Evolutionary conservation across 2,797 vertebrate genomes (phyloP), one percentile per base, ranked within the genome.

Genomic region (Rhinophrynus dorsalis): DNA sequence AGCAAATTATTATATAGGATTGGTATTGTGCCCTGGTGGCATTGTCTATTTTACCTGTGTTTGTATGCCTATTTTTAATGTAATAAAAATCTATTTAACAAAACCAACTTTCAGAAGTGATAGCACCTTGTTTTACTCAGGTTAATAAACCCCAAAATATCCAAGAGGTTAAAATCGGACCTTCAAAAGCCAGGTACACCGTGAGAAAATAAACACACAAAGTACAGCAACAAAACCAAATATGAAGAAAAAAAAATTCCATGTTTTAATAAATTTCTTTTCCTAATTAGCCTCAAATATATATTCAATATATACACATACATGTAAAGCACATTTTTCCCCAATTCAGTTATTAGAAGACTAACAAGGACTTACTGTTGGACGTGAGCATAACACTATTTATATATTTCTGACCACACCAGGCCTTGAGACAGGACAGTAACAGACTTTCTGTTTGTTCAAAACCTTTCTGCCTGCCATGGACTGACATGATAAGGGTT

Each of bases 241-340:
- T 37, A 20, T 21, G 27, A 21, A 1, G 20, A 57, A 57, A 57
- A 55, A 45, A 65, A 50, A 75, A 58, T 0, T 12, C 17, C 33
- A 5, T 26, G 3, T 63, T 71, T 74, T 66, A 30, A 55, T 69
- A 15, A 70, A 18, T 58, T 70, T 35, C 32, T 44, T 30, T 51
- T 2, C 26, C 63, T 60, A 17, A 65, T 77, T 65, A 74, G 76
- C 76, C 77, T 80, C 64, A 71, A 78, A 76, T 38, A 77, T 59
- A 42, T 30, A 58, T 57, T 38, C 55, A 29, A 68, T 11, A 70
- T 1, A 3, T 1, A 71, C 50, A 76, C 57, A 24, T 10, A 51
- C 33, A 21, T 0, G 0, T 5, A 68, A 66, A 0, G 1, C 70
- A 50, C 8, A 63, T 37, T 62, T 55, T 73, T 47, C 63, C 17